These are phyloP conservation scores for Sicus ferrugineus DNA, from an alignment of 2,888 invertebrate species.

Conservation along the genomic window DNA sequence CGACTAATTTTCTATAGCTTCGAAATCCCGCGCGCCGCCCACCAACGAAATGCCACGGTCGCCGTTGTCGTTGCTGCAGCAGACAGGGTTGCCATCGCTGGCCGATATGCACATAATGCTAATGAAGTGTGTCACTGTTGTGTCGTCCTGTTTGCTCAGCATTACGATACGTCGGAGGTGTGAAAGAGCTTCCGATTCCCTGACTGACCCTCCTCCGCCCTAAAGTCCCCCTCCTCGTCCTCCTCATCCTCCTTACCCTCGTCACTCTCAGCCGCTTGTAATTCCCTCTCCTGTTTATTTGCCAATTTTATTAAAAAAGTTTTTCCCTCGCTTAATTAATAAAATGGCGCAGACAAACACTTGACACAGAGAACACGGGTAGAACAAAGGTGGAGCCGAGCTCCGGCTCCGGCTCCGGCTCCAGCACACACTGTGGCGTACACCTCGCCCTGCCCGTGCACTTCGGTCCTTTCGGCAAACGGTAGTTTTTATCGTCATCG, in stretches of 20 bases:
- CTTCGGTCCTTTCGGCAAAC: neutral
- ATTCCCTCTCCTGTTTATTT: constrained; percentile 44
- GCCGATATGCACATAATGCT: constrained; percentile 19
- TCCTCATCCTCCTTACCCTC: neutral
- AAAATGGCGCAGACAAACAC: constrained; percentile 41
- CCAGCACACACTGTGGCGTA: too few species aligned
- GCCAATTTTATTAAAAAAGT: constrained; percentile 55
- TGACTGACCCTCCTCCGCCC: neutral
- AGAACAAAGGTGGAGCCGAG: too few species aligned
- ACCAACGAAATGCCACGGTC: neutral
- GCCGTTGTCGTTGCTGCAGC: neutral
- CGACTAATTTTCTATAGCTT: constrained; percentile 39
- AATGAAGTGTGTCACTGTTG: constrained; percentile 33
- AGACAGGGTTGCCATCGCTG: constrained; percentile 5
- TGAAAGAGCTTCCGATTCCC: neutral
- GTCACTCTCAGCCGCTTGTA: constrained; percentile 46
- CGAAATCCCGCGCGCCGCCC: constrained; percentile 9
- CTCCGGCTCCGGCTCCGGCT: too few species aligned
- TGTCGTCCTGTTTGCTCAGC: constrained; percentile 53
- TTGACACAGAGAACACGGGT: constrained; percentile 1
- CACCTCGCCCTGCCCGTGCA: too few species aligned
- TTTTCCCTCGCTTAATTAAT: constrained; percentile 55
- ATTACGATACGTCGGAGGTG: constrained; percentile 51
- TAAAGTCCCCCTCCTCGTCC: neutral
- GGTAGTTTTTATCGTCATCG: neutral